These are phyloP conservation scores for Cynodonichthys magdalenae DNA, from an alignment of 2,797 vertebrate genomes.

Conservation along the genomic window DNA sequence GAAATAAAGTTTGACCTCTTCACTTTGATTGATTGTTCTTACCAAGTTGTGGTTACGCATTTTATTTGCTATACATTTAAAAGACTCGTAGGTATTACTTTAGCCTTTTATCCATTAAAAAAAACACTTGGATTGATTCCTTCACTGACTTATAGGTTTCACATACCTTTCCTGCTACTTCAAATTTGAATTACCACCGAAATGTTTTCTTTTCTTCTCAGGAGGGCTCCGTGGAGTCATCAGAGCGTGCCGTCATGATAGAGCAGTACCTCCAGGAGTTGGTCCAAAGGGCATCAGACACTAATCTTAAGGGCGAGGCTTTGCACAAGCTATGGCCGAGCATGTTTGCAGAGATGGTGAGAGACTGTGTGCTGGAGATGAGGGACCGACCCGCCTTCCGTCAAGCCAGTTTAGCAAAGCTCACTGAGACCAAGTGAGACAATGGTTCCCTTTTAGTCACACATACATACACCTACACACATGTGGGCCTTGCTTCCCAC, in stretches of 20 bases:
- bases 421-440: slow-evolving; percentile 71
- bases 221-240: slow-evolving; percentile 72
- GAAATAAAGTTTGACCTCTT: too few relatives aligned
- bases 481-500: slow-evolving; percentile 37
- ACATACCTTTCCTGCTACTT: not conserved
- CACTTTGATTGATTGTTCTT: too few relatives aligned
- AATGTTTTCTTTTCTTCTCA: slow-evolving; percentile 42
- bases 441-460: slow-evolving; percentile 36
- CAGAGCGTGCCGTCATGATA: slow-evolving; percentile 71
- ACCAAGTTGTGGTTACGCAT: too few relatives aligned
- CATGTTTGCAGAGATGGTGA: slow-evolving; percentile 94
- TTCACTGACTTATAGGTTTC: too few relatives aligned
- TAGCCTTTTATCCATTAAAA: too few relatives aligned
- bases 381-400: slow-evolving; percentile 86
- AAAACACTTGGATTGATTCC: too few relatives aligned
- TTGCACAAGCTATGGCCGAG: slow-evolving; percentile 96
- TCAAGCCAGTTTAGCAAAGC: slow-evolving; percentile 86
- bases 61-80: too few relatives aligned
- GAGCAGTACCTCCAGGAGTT: slow-evolving; percentile 87
- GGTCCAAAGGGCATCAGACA: slow-evolving; percentile 88
- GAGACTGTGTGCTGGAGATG: slow-evolving; percentile 92
- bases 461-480: slow-evolving; percentile 34
- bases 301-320: slow-evolving; percentile 90
- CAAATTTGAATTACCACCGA: not conserved
- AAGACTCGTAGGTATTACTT: too few relatives aligned